Evolutionary conservation across 2,797 vertebrate genomes (phyloP).

Genomic region (Brotula barbata): DNA sequence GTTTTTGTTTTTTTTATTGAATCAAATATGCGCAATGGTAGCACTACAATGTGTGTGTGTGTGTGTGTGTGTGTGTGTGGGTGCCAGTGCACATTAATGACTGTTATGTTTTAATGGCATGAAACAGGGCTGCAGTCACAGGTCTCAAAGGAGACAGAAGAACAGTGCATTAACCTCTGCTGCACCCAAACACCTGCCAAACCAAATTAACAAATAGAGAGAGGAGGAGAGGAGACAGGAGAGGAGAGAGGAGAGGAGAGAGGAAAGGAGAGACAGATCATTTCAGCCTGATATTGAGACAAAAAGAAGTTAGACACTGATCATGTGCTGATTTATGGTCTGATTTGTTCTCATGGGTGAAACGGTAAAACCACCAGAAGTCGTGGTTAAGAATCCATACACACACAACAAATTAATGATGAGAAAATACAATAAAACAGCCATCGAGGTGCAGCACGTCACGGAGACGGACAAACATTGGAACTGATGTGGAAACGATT

Average conservation of each 20-base stretch:
- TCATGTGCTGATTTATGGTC: no score
- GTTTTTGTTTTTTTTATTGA: no score
- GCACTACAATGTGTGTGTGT: not conserved
- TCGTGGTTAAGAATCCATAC: not conserved
- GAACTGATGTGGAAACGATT: conserved; percentile 24
- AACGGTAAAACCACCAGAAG: not conserved
- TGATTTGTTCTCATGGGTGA: no score
- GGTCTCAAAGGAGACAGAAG: conserved; percentile 52
- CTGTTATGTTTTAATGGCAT: conserved; percentile 57
- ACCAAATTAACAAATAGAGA: conserved; percentile 22
- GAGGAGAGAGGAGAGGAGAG: not conserved
- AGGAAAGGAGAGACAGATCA: no score
- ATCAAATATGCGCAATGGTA: conserved; percentile 14
- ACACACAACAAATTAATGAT: conserved; percentile 9
- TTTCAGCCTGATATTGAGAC: no score
- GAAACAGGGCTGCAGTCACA: conserved; percentile 24
- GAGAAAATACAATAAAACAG: conserved; percentile 3
- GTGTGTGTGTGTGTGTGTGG: conserved; percentile 2
- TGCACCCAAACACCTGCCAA: conserved; percentile 60
- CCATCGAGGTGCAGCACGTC: not conserved
- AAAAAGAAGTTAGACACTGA: no score
- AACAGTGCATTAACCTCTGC: conserved; percentile 57
- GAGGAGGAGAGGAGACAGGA: not conserved
- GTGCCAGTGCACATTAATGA: conserved; percentile 36
- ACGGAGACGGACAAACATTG: conserved; percentile 17